Evolutionary conservation across 2,113 vertebrate genomes (phyloP), one percentile per base, ranked within the genome.

Genomic region (Turdus rufiventris): DNA sequence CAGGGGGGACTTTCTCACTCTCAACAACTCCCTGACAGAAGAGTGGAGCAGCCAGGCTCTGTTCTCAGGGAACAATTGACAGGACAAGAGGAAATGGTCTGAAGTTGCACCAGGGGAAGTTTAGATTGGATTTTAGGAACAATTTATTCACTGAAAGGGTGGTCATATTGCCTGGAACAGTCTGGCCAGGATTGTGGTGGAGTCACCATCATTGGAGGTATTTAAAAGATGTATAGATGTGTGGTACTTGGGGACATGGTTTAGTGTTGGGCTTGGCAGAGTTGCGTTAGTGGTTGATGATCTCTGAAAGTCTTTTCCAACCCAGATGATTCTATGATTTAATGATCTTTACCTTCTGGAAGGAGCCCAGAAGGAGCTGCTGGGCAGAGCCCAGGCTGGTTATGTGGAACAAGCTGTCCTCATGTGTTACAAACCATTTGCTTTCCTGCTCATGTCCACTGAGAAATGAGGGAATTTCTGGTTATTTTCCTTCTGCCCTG

Each of bases 381-480:
- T 74, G 73, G 88, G 62, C 77, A 72, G 72, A 90, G 36, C 56
- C 34, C 56, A 13, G 28, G 51, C 14, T 72, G 63, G 42, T 38
- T 54, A 6, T 0, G 23, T 36, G 13, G 77, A 80, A 48, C 76
- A 77, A 82, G 33, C 67, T 94, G 12, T 93, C 87, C 66, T 92
- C 71, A 13, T 82, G n/a, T 48, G 34, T 65, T 88, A 66, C 2
- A 16, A 92, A 51, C 73, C 4, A 0, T 65, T 86, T 82, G 56
- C 84, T 93, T 89, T 94, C 58, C 61, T 74, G 70, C 42, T 79
- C 4, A 0, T 81, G 47, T 72, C 92, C 86, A 76, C 38, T 84
- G 88, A 53, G 58, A 86, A 91, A 92, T 47, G 72, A 65, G 94
- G 58, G 72, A 62, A 65, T 94, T 96, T 91, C 54, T 92, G 57